These are phyloP conservation scores for Phyllostomus hastatus DNA, from an alignment of 2,113 vertebrate genomes.

Conservation along the genomic window DNA sequence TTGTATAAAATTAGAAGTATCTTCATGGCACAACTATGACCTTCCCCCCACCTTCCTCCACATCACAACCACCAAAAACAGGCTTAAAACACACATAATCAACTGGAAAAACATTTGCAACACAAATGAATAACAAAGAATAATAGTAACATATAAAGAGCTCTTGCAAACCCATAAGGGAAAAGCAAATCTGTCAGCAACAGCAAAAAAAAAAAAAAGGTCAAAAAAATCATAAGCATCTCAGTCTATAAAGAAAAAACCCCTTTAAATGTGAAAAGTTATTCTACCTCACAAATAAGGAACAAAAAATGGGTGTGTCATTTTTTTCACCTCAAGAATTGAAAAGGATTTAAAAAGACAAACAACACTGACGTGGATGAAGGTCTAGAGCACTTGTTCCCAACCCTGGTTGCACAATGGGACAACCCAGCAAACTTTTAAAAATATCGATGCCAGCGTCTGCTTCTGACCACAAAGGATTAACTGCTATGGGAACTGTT, in stretches of 20 bases:
- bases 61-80: not conserved
- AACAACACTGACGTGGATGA: not conserved
- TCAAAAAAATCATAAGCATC: not conserved
- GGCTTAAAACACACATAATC: not conserved
- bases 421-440: not conserved
- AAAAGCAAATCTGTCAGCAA: not conserved
- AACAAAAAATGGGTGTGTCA: not conserved
- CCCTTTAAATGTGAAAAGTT: not conserved
- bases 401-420: not conserved
- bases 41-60: not conserved
- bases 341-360: slow-evolving; percentile 7
- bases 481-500: not conserved
- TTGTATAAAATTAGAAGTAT: not conserved
- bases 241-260: not conserved
- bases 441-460: slow-evolving; percentile 34
- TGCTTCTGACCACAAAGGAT: slow-evolving; percentile 33
- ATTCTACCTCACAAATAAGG: not conserved
- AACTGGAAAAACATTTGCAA: not conserved
- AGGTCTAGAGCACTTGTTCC: not conserved
- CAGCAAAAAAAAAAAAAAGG: not conserved
- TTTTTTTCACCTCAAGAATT: not conserved
- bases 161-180: not conserved
- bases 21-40: not conserved
- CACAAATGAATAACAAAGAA: not conserved
- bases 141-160: not conserved